Evolutionary conservation across 2,113 vertebrate species (phyloP).

Genomic region (Egretta garzetta): DNA sequence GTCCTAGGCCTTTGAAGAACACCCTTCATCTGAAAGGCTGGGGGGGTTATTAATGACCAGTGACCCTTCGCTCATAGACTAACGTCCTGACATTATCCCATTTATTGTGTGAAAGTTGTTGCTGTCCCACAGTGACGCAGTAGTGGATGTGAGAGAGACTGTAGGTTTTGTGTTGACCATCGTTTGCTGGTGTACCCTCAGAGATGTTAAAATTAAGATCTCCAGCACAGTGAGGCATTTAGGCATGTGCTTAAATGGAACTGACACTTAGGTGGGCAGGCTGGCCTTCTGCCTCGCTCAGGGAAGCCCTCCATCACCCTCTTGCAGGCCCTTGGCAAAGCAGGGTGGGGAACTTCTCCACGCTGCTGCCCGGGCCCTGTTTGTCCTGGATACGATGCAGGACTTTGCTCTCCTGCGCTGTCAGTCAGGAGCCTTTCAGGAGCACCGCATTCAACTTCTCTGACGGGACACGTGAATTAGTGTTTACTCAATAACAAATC

Average conservation of each 20-base stretch:
- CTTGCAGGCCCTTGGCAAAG: not conserved
- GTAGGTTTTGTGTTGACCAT: not conserved
- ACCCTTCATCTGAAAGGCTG: not conserved
- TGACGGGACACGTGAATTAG: not conserved
- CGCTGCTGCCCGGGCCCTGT: rapidly evolving
- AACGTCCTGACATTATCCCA: not conserved
- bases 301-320: not conserved
- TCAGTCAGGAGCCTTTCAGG: not conserved
- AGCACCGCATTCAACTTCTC: not conserved
- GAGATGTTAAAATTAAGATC: not conserved
- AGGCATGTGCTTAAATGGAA: not conserved
- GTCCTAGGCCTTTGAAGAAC: not conserved
- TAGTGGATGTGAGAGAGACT: not conserved
- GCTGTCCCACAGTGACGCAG: not conserved
- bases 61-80: not conserved
- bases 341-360: not conserved
- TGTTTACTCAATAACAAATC: constrained; percentile 60
- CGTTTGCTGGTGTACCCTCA: rapidly evolving
- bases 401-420: not conserved
- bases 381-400: not conserved
- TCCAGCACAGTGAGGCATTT: not conserved
- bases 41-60: not conserved
- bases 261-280: rapidly evolving
- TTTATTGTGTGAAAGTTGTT: not conserved
- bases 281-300: not conserved